Evolutionary conservation across 2,113 vertebrate genomes (phyloP), one percentile per base, ranked within the genome.

Genomic region (Phocoena sinus): DNA sequence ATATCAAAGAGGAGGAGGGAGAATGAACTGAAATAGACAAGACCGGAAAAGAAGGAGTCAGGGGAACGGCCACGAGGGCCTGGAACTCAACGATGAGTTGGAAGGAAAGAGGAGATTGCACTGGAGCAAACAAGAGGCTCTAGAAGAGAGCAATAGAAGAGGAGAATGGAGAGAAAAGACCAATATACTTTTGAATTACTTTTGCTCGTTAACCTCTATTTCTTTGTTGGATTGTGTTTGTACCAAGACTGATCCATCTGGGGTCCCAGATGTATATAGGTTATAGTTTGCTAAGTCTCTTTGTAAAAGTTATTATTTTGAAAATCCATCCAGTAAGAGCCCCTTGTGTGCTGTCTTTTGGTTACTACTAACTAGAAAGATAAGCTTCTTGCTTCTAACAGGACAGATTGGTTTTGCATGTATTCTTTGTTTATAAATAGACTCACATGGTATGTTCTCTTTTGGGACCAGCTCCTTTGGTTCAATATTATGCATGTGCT

Each of bases 21-120:
- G n/a, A 65, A 67, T 11, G 56, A 60, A 41, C 5, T 90, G 92
- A 71, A 94, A 33, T 5, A 56, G 26, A 23, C 8, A 41, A 67
- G 44, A 26, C 33, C 50, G 68, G 50, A 53, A 93, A 74, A 41
- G 50, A 25, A 62, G 3, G 6, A 58, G 28, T 38, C 17, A 1
- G 12, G 56, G 38, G n/a, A 8, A 9, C 2, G 38, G 11, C 50
- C 74, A 4, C 0, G 3, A 74, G 1, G 23, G n/a, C 50, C 62
- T 38, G 5, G 87, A 83, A 53, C 11, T 38, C 70, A 3, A 36
- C 8, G 9, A 6, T 13, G 12, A 70, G 47, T 23, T 56, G 56
- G 70, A n/a, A n/a, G 25, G 56, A 23, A 26, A 70, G 41, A 56
- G 1, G 36, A 41, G 50, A 60, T 25, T 6, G 33, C 33, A 38